A percentile compares a stretch with the other conserved stretches of the same genome.
These are phyloP conservation scores for Botia almorhae DNA, from an alignment of 2,797 vertebrate genomes.

Conservation along the genomic window DNA sequence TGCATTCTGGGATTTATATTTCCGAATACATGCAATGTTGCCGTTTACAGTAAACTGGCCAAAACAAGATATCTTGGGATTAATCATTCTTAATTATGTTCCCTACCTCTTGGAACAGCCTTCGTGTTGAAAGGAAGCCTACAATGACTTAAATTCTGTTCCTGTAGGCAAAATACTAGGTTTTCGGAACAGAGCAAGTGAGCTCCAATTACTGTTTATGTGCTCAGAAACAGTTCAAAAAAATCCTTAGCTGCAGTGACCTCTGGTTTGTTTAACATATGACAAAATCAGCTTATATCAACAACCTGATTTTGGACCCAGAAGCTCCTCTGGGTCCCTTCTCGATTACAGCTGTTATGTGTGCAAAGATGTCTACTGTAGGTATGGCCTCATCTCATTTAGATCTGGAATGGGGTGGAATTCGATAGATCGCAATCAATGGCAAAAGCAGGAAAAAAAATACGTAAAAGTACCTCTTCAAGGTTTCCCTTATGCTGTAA, in stretches of 20 bases:
- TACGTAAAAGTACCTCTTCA: not conserved
- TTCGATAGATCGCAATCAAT: not conserved
- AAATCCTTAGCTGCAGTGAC: not conserved
- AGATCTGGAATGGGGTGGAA: not conserved
- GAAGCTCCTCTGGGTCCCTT: not conserved
- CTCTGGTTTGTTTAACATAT: slow-evolving; percentile 30
- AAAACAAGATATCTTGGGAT: not conserved
- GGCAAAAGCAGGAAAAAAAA: not conserved
- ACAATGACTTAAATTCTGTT: not conserved
- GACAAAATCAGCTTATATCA: slow-evolving; percentile 11
- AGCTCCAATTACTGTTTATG: slow-evolving; percentile 47
- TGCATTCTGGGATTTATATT: not conserved
- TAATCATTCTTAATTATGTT: not conserved
- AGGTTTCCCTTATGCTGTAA: not conserved
- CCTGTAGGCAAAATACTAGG: not conserved
- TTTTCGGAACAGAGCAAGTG: not conserved
- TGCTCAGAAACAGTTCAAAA: slow-evolving; percentile 36
- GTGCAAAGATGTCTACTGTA: not conserved
- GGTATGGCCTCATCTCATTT: not conserved
- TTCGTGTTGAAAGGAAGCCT: not conserved
- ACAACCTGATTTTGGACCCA: slow-evolving; percentile 8
- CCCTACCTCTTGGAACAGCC: not conserved
- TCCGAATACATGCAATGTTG: not conserved
- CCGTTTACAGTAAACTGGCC: not conserved
- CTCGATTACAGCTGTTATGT: slow-evolving; percentile 4